Evolutionary conservation across 2,113 vertebrate species (phyloP).

Genomic region (Campylomormyrus tamandua): DNA sequence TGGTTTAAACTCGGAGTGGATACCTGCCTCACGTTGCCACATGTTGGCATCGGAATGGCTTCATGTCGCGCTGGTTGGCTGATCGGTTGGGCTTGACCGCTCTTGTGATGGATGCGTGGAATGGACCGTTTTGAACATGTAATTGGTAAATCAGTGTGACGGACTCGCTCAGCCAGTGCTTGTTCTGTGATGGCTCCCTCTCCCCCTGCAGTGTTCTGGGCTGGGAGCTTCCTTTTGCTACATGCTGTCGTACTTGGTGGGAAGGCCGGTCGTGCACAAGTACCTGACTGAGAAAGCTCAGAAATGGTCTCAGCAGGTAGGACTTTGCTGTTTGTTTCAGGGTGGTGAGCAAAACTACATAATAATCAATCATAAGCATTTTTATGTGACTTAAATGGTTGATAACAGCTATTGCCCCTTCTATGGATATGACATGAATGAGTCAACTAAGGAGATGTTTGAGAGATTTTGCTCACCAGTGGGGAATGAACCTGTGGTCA

Average conservation of each 20-base stretch:
- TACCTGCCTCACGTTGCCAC: neutral
- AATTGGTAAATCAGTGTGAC: neutral
- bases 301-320: conserved; percentile 96
- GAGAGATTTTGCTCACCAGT: neutral
- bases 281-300: conserved; percentile 90
- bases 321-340: neutral
- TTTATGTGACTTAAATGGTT: neutral
- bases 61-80: neutral
- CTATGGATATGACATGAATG: neutral
- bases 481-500: neutral
- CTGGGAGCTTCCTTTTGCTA: conserved; percentile 96
- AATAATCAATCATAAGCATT: neutral
- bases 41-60: neutral
- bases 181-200: neutral
- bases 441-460: neutral
- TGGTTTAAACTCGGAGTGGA: neutral
- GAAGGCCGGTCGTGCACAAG: conserved; percentile 89
- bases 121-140: neutral
- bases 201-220: conserved; percentile 78
- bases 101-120: neutral
- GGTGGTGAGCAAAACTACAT: too few relatives aligned
- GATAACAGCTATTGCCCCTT: neutral
- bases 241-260: conserved; percentile 92
- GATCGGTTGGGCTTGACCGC: neutral
- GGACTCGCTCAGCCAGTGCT: neutral